Evolutionary conservation across 2,797 vertebrate genomes (phyloP).

Genomic region (Brachymystax lenok): DNA sequence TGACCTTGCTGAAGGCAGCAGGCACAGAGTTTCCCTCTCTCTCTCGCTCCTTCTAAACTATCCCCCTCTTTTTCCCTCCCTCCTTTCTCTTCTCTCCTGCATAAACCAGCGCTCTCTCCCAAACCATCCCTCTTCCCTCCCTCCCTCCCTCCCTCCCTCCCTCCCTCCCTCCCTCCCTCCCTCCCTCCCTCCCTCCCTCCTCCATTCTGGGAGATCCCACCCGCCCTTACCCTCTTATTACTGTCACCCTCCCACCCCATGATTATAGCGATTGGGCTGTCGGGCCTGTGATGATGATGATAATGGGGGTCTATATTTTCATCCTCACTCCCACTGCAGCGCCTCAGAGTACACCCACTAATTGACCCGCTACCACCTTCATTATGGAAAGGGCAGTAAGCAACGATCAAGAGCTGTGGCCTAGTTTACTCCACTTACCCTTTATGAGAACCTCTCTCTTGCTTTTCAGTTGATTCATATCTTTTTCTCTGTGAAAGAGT

Average conservation of each 20-base stretch:
- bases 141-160: too few relatives aligned
- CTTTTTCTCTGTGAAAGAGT: background rate
- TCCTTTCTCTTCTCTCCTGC: background rate
- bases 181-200: background rate
- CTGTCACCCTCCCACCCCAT: conserved; percentile 3
- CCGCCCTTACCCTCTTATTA: too few relatives aligned
- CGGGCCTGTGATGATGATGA: conserved; percentile 19
- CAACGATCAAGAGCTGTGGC: background rate
- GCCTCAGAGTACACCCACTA: conserved; percentile 28
- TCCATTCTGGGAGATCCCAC: conserved; percentile 16
- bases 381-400: background rate
- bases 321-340: background rate
- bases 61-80: conserved; percentile 2
- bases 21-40: background rate
- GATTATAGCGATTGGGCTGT: conserved; percentile 62
- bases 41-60: background rate
- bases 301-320: conserved; percentile 30
- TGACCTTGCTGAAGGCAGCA: conserved; percentile 37
- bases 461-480: background rate
- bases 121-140: background rate
- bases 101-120: background rate
- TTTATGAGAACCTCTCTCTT: background rate
- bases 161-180: too few relatives aligned
- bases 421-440: background rate
- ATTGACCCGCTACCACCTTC: conserved; percentile 27